Evolutionary conservation across 2,888 invertebrate genomes (phyloP), one percentile per base, ranked within the genome.

Genomic region (Monoplex corrugatus): DNA sequence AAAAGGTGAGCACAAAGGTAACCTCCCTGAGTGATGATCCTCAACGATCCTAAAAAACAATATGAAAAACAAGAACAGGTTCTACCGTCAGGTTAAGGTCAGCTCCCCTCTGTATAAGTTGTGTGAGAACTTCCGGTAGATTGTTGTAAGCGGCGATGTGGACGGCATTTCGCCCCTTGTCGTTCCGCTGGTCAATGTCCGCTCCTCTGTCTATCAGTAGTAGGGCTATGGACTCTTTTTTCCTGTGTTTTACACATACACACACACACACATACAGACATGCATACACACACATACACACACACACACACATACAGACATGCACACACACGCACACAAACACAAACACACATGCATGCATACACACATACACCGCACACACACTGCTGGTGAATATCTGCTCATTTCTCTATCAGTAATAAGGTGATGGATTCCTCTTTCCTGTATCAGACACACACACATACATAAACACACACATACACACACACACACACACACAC

Each of bases 181-280:
- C 97, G 96, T 98, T 98, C 1, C 97, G 96, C 57, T 97, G 97
- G 95, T 98, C 97, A 32, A 98, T 97, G 91, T 97, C 96, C 1
- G 97, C 97, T 0, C 98, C 97, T 40, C 97, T 97, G 89, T 97
- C 97, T 89, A 97, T 96, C 16, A 98, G 96, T 68, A 97, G 96
- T 89, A 97, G 97, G 96, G 98, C 97, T 6, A 96, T 95, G 84
- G 95, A 95, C 19, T 96, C 96, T 91, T 97, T 96, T 92, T 97
- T 96, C 2, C 97, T 96, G 93, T 28, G n/a, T n/a, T n/a, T n/a
- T n/a, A n/a, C 50, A 13, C 50, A 13, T n/a, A 19, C 68, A 19
- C 68, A 19, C 68, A 68, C 68, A 68, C 68, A 0, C 68, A 68
- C 68, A 68, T n/a, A 19, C 68, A 68, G 28, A 10, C 68, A 13